Conservation (phyloP, 2,797 vertebrate genomes). For the Triplophysa bombifrons region DNA sequence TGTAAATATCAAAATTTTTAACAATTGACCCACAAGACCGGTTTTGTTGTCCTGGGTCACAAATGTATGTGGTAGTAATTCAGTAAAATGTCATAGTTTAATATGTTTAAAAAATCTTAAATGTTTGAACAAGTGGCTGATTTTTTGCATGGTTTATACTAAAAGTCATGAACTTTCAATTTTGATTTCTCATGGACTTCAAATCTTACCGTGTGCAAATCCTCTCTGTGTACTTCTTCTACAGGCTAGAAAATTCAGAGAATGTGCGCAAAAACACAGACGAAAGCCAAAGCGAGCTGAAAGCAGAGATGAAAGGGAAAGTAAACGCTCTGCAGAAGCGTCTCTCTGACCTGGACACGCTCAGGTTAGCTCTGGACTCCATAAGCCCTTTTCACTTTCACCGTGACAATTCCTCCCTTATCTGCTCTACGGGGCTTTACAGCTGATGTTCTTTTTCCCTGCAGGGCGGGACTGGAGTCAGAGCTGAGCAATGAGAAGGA, state of each 20-base stretch:
- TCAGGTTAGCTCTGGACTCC: slow-evolving; percentile 73
- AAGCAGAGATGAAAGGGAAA: slow-evolving; percentile 80
- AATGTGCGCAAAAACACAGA: slow-evolving; percentile 76
- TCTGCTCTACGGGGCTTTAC: background rate
- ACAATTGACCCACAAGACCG: too few relatives aligned
- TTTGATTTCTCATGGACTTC: too few relatives aligned
- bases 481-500: slow-evolving; percentile 90
- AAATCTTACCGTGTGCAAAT: background rate
- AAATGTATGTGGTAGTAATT: background rate
- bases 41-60: too few relatives aligned
- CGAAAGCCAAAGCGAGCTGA: slow-evolving; percentile 81
- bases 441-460: background rate
- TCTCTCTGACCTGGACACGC: slow-evolving; percentile 83
- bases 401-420: background rate
- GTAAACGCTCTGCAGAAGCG: slow-evolving; percentile 80
- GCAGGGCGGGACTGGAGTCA: slow-evolving; percentile 86
- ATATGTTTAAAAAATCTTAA: too few relatives aligned
- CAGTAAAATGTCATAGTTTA: too few relatives aligned
- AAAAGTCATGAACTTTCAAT: too few relatives aligned
- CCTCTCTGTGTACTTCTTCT: background rate
- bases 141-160: too few relatives aligned
- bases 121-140: too few relatives aligned
- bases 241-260: slow-evolving; percentile 85
- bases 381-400: slow-evolving; percentile 28
- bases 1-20: too few relatives aligned